Evolutionary conservation across 2,888 invertebrate genomes (phyloP).

Genomic region (Pristionchus fissidentatus): DNA sequence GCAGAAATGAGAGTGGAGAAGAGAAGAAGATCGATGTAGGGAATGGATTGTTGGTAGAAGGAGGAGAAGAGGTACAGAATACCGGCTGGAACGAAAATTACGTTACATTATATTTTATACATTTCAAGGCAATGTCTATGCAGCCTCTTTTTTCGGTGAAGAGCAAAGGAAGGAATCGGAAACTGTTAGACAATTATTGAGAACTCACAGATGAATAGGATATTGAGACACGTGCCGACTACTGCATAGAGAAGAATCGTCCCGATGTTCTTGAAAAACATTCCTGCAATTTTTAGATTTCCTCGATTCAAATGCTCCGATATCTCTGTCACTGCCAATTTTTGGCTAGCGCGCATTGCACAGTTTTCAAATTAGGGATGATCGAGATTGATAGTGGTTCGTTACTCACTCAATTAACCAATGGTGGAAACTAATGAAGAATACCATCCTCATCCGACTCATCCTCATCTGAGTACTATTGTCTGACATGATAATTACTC

Average conservation of each 20-base stretch:
- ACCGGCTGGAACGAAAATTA: no score
- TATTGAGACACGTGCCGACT: constrained; percentile 95
- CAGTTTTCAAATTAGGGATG: no score
- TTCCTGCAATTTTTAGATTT: no score
- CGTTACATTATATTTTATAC: not conserved
- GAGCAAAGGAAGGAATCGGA: not conserved
- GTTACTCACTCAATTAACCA: no score
- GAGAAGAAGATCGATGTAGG: constrained; percentile 64
- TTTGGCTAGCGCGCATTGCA: no score
- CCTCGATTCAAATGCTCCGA: not conserved
- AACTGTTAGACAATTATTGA: not conserved
- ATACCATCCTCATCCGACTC: not conserved
- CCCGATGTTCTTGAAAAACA: constrained; percentile 76
- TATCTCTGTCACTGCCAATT: no score
- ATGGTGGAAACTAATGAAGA: not conserved
- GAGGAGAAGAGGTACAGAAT: constrained; percentile 59
- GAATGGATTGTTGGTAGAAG: constrained; percentile 60
- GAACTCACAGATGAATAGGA: constrained; percentile 79
- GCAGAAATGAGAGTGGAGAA: constrained; percentile 70
- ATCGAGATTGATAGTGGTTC: no score
- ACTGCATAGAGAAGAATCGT: constrained; percentile 92
- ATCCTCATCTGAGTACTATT: no score
- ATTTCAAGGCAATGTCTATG: not conserved
- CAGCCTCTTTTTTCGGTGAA: not conserved
- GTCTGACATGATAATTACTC: not conserved